These are phyloP conservation scores for Calephelis nemesis DNA, from an alignment of 1,140 invertebrate genomes.

Conservation along the genomic window DNA sequence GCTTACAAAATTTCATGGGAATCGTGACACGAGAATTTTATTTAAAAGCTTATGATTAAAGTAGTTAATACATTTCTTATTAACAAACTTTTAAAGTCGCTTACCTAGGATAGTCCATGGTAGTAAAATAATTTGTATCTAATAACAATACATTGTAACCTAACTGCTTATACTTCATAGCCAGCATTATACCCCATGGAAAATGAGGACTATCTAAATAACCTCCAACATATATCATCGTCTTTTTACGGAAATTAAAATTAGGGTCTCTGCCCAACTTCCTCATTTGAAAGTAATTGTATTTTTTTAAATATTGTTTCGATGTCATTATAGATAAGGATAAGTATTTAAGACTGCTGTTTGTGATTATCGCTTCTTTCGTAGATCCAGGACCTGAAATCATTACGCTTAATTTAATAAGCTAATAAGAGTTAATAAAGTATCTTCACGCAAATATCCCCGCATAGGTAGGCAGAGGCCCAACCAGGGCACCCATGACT, in stretches of 20 bases:
- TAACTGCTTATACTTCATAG: conserved; percentile 35
- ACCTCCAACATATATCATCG: conserved; percentile 49
- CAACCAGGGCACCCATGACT: too few relatives aligned
- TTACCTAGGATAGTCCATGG: conserved; percentile 53
- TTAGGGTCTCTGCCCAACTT: conserved; percentile 46
- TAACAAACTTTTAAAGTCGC: not conserved
- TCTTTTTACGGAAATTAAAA: conserved; percentile 50
- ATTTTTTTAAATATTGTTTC: conserved; percentile 28
- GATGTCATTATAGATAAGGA: conserved; percentile 33
- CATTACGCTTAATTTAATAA: not conserved
- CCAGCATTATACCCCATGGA: conserved; percentile 31
- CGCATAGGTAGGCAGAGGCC: too few relatives aligned
- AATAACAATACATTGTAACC: conserved; percentile 54
- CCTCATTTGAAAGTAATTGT: conserved; percentile 56
- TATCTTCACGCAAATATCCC: too few relatives aligned
- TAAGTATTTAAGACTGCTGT: conserved; percentile 46
- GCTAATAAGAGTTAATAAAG: too few relatives aligned
- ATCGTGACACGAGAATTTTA: too few relatives aligned
- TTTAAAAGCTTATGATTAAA: too few relatives aligned
- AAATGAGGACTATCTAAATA: conserved; percentile 53
- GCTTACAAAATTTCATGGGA: too few relatives aligned
- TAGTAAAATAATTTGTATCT: conserved; percentile 50
- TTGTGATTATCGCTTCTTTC: conserved; percentile 45
- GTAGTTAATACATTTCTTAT: too few relatives aligned
- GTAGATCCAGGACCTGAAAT: conserved; percentile 56